Evolutionary conservation across 2,888 invertebrate species (phyloP), one percentile per base, ranked within the genome.

Genomic region (Cephalotes varians): DNA sequence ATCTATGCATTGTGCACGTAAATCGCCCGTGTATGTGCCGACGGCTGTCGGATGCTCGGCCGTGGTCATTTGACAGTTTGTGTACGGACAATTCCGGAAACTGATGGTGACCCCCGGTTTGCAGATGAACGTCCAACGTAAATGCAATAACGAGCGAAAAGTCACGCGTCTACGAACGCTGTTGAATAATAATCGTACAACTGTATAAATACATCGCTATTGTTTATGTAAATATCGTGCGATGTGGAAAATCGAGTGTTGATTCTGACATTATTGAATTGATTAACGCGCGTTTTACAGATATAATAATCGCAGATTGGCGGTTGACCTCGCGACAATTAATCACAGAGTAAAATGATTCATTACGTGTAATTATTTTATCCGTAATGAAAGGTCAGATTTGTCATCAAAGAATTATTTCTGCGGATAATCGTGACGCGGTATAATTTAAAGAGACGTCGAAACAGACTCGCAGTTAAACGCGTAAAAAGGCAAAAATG

Each of bases 61-160:
- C 18, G 51, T 51, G 47, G 31, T 37, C 47, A 49, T 72, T 80
- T 81, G 67, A 85, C 82, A 64, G 74, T 74, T 85, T 47, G 62
- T 47, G 58, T 82, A 56, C 64, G 85, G 85, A 85, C 87, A 88
- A 91, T 91, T 86, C 86, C 82, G 88, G 89, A 88, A 91, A 91
- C 90, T 91, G 92, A 86, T n/a, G n/a, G n/a, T n/a, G n/a, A n/a
- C n/a, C n/a, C 86, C 87, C 86, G 88, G 86, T 86, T n/a, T n/a
- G n/a, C n/a, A 84, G 84, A 47, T 81, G 49, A 65, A 37, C 58
- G 77, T 65, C 64, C 76, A 54, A 73, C 74, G 64, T 77, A 31
- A 58, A 64, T 49, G 79, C 54, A 37, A 54, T 80, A 67, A 9
- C 51, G 56, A 47, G 62, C 34, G 60, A 69, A 79, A 77, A 69